Base-by-base conservation (phyloP, 2,797 vertebrate genomes). In the Spinus pinus region DNA sequence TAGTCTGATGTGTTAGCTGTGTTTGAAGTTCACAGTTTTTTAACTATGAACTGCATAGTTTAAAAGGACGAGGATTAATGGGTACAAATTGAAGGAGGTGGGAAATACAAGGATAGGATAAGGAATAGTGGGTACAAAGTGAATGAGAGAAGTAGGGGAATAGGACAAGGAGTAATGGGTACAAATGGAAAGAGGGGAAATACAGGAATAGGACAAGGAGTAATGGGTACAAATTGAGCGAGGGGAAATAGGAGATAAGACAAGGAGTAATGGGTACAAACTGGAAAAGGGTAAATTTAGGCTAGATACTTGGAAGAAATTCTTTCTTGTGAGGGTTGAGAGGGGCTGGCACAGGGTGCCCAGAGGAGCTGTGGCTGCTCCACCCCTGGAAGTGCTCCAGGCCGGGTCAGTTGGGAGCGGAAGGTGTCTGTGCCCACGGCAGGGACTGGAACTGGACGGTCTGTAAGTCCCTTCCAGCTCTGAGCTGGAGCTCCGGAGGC, bases 1-100 rank as follows among this genome's bases (percentile, higher is more conserved):
- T 27, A 2, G 23, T 50, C 27, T 41, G 4, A 24, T 0, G 0
- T 9, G 0, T 33, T 31, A 62, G 3, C 27, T 3, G 25, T 10
- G n/a, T 53, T 82, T 37, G 18, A 60, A 60, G 8, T 46, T 46
- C 7, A 14, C 2, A 1, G 3, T 7, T 77, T 23, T 78, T 57
- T 0, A 56, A 47, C 14, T 4, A 6, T 14, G 17, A 78, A 7
- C 20, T 2, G 17, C 30, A 8, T 25, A 5, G 21, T 33, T 78
- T 41, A 39, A 47, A 77, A 61, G 33, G 11, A 47, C 0, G 1
- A 18, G 28, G 31, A 33, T 4, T 35, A 65, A 9, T 30, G 42
- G 24, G 16, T 73, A 14, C 6, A 33, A 41, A 56, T 9, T 19
- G 24, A 56, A 41, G 2, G 2, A 28, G 41, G 15, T 1, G 22